Evolutionary conservation across 2,888 invertebrate genomes (phyloP).

Genomic region (Lasioglossum villosulum): DNA sequence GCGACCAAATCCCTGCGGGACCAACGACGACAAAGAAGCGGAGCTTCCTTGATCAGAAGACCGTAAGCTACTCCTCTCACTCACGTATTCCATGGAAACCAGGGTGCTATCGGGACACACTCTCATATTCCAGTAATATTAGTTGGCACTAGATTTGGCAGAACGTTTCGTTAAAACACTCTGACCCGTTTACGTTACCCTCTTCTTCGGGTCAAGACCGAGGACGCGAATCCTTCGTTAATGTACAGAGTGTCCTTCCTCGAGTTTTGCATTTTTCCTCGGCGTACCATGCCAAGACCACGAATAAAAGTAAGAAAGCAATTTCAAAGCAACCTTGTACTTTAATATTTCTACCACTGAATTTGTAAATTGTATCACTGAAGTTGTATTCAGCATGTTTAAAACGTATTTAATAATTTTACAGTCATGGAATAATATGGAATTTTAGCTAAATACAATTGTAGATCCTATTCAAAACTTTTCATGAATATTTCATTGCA

Average conservation of each 20-base stretch:
- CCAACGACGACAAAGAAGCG: constrained; percentile 68
- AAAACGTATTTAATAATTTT: not conserved
- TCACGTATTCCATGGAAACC: constrained; percentile 69
- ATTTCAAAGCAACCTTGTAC: not conserved
- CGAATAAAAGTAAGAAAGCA: not conserved
- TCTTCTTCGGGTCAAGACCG: not conserved
- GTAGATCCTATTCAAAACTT: not conserved
- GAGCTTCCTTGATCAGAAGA: constrained; percentile 31
- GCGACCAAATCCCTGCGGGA: constrained; percentile 56
- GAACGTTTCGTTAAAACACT: constrained; percentile 17
- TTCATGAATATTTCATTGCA: not conserved
- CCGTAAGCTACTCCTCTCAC: constrained; percentile 72
- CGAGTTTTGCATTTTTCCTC: not conserved
- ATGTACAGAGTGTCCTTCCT: not conserved
- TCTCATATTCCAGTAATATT: constrained; percentile 65
- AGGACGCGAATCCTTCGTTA: not conserved
- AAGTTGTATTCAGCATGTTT: not conserved
- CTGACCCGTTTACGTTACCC: not conserved
- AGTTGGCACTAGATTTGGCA: constrained; percentile 5
- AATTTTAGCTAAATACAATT: not conserved
- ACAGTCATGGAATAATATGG: not conserved
- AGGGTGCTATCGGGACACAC: constrained; percentile 66
- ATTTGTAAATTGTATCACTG: not conserved
- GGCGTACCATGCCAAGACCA: not conserved
- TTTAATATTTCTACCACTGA: not conserved